Base-by-base conservation (phyloP, 2,797 vertebrate species). In the Merluccius polli region DNA sequence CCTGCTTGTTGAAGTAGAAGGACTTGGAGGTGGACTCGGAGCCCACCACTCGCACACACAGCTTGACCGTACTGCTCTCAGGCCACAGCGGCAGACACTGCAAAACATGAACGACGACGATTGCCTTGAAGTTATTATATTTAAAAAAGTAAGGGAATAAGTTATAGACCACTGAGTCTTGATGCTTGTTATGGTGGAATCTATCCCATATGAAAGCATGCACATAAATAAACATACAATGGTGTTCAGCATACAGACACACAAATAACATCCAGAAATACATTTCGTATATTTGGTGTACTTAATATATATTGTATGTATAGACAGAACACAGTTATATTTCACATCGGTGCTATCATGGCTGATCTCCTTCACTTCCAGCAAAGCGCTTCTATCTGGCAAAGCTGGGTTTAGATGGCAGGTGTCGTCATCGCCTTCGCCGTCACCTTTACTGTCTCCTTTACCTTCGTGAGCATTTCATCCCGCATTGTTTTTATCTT, bases 1-100 rank as follows among this genome's bases (percentile, higher is more conserved):
- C 97, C 84, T 96, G 97, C 18, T 74, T 90, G 81, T 94, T 95
- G 79, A 95, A 97, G 76, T 93, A 93, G 89, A 99, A 98, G 0
- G 92, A 93, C 84, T 90, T 95, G 78, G 98, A 98, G n/a, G 85
- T 69, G 1, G 83, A 87, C 36, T 95, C 93, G 44, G 76, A 96
- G 52, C 97, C 96, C 4, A 97, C 94, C 0, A 95, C 95, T 70
- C 95, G 92, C 21, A 97, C 91, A 81, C 96, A 97, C 65, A 99
- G 88, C 87, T 96, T 95, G 73, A 93, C 95, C 2, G 93, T 93
- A 6, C 88, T 76, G 80, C 89, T 93, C 86, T 97, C 95, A 10
- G 97, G 97, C 98, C 98, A 99, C 86, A 99, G 95, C 1, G 97
- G 97, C 79, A 97, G 91, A 81, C 95, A 98, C 97, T 99, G 81